Conservation (phyloP, 2,797 vertebrate genomes). For the Chaetodon trifasciatus region DNA sequence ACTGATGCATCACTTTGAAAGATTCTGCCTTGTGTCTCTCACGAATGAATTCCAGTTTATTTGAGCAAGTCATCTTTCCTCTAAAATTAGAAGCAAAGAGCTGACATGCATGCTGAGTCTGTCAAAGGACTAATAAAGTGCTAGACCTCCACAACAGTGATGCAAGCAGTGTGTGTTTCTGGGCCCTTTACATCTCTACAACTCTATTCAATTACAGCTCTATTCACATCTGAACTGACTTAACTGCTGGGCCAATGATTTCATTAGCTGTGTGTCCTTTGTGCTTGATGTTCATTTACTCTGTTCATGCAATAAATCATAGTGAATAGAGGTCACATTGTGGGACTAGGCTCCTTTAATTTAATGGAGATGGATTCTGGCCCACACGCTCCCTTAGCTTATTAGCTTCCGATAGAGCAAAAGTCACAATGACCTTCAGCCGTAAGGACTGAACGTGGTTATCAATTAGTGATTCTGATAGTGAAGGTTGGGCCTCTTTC, state of each 20-base stretch:
- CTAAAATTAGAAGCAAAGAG: conserved; percentile 28
- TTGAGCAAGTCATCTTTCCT: conserved; percentile 34
- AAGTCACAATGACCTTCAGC: conserved; percentile 65
- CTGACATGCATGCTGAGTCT: conserved; percentile 26
- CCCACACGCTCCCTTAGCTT: conserved; percentile 51
- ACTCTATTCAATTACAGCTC: conserved; percentile 53
- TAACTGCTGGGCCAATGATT: conserved; percentile 57
- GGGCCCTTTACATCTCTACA: conserved; percentile 28
- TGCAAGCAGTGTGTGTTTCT: conserved; percentile 10
- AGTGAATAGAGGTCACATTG: conserved; percentile 66
- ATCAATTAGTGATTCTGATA: conserved; percentile 59
- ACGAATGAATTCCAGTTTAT: conserved; percentile 7
- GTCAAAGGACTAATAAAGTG: conserved; percentile 17
- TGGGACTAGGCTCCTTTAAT: conserved; percentile 66
- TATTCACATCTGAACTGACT: conserved; percentile 55
- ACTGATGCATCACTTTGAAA: conserved; percentile 7
- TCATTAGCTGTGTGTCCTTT: conserved; percentile 69
- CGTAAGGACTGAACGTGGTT: conserved; percentile 49
- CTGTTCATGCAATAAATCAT: conserved; percentile 64
- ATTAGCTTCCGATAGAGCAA: conserved; percentile 58
- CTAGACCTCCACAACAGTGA: conserved; percentile 15
- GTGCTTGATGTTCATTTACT: conserved; percentile 69
- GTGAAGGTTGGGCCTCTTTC: conserved; percentile 35
- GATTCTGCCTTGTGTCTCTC: conserved; percentile 5
- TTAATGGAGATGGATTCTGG: conserved; percentile 78